These are phyloP conservation scores for Felis chaus DNA, from an alignment of 2,113 vertebrate species.

Conservation along the genomic window DNA sequence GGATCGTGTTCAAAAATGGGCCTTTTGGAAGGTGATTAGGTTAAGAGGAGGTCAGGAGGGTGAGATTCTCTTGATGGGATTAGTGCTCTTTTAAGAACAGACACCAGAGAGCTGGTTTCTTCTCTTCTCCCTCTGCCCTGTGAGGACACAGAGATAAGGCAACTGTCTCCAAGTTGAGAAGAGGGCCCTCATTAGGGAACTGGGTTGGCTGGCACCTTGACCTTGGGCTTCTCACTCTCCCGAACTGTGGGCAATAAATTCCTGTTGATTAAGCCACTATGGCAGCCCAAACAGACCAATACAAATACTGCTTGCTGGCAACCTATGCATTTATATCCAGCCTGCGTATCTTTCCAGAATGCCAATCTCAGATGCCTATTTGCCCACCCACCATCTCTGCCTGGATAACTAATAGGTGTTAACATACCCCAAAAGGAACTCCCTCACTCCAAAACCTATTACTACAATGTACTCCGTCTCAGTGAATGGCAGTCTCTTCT, in stretches of 20 bases:
- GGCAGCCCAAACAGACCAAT: not conserved
- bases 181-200: not conserved
- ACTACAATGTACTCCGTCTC: not conserved
- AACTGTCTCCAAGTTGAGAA: not conserved
- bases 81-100: not conserved
- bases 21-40: not conserved
- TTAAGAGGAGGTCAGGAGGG: not conserved
- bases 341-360: not conserved
- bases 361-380: not conserved
- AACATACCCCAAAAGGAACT: not conserved
- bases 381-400: not conserved
- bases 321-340: not conserved
- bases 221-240: not conserved
- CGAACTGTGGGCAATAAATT: not conserved
- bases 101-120: not conserved
- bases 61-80: not conserved
- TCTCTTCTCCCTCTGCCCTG: not conserved
- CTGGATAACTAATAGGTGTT: not conserved
- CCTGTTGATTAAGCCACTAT: not conserved
- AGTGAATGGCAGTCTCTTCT: not conserved
- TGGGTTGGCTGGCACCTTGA: not conserved
- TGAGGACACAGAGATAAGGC: not conserved
- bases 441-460: not conserved
- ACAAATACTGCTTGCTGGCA: not conserved
- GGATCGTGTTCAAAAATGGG: not conserved